Percentiles rank a stretch among this genome's conserved stretches.
Evolutionary conservation across 2,113 vertebrate genomes (phyloP).

Genomic region (Etia nguti): DNA sequence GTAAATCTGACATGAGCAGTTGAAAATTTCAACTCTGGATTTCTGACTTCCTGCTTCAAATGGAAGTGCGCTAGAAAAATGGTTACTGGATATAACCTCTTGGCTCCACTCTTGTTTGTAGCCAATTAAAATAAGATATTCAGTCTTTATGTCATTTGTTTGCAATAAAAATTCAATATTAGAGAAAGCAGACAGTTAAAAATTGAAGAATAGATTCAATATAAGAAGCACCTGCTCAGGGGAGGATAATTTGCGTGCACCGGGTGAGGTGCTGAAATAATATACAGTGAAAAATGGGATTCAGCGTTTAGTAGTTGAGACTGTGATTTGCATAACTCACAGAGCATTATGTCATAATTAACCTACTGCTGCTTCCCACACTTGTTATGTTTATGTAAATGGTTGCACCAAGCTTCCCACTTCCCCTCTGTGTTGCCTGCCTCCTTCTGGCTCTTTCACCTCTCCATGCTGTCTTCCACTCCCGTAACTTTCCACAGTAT

Average conservation of each 20-base stretch:
- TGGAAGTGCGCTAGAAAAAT: neutral
- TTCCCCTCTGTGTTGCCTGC: neutral
- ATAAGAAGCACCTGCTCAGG: neutral
- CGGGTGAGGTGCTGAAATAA: neutral
- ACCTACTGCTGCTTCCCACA: conserved; percentile 39
- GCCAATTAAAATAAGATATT: neutral
- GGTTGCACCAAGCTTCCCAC: conserved; percentile 33
- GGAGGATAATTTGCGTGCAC: neutral
- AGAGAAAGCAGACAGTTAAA: neutral
- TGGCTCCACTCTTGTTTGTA: neutral
- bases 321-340: conserved; percentile 20
- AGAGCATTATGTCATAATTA: conserved; percentile 32
- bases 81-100: neutral
- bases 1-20: neutral
- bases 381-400: conserved; percentile 45
- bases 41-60: neutral
- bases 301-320: neutral
- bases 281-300: neutral
- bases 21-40: neutral
- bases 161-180: neutral
- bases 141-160: neutral
- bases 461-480: neutral
- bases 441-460: conserved; percentile 27
- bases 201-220: neutral
- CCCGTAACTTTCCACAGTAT: neutral